Evolutionary conservation across 2,888 invertebrate species (phyloP), one percentile per base, ranked within the genome.

Genomic region (Ochlodes sylvanus): DNA sequence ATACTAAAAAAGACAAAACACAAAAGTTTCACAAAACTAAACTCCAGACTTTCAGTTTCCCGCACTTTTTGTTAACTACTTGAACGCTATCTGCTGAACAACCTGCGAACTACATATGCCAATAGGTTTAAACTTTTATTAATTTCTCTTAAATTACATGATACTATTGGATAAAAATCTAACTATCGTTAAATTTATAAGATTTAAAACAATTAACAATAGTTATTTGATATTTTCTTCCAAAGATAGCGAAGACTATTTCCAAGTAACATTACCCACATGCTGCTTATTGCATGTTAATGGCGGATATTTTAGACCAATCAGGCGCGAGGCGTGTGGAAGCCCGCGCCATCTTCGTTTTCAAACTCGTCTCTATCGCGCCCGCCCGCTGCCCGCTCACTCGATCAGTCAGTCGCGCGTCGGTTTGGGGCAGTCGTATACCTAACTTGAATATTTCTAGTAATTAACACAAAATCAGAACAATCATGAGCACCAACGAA

Each of bases 341-440:
- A 92, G 88, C 89, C 94, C 96, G 96, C 96, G 96, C 96, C 96
- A 79, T 96, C 95, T 96, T 96, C 96, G 95, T 95, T 96, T 96
- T 96, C 95, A 95, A 96, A 96, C 95, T 95, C 95, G 94, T 94
- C 94, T 80, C 82, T 70, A 70, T 77, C 82, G 93, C 93, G 92
- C 89, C 94, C 94, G 94, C 94, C 84, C 84, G 82, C 81, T 34
- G 9, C 38, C 12, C 38, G 38, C 7, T 84, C 85, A 81, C 81
- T 86, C 94, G 94, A 93, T 94, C 95, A 94, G 95, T 95, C 95
- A 95, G 95, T 95, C 95, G 95, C 95, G 95, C 94, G 94, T 94
- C 94, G 94, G 94, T 94, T 93, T 85, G 89, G 93, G 94, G 92
- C 94, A 94, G 90, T 86, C 88, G 88, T 89, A 93, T 93, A 90